Evolutionary conservation across 2,113 vertebrate genomes (phyloP).

Genomic region (Miniopterus natalensis): DNA sequence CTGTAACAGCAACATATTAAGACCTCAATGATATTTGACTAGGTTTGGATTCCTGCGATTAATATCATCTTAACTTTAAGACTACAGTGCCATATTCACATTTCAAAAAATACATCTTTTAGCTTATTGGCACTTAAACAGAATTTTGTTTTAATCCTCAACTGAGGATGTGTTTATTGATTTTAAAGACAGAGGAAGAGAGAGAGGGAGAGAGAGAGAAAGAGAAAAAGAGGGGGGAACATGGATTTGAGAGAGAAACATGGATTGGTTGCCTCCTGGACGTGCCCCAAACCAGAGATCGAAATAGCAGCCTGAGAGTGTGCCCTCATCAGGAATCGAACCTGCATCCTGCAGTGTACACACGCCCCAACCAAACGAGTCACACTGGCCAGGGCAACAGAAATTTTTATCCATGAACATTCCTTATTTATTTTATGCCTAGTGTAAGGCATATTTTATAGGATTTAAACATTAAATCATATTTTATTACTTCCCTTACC

Average conservation of each 20-base stretch:
- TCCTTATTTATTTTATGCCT: conserved; percentile 54
- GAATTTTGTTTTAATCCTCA: conserved; percentile 3
- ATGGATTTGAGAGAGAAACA: not conserved
- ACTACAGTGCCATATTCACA: conserved; percentile 44
- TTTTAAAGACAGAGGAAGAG: not conserved
- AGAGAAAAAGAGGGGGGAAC: not conserved
- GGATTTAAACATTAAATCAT: conserved; percentile 17
- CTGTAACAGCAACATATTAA: not conserved
- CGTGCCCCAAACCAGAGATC: not conserved
- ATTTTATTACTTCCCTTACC: conserved; percentile 4
- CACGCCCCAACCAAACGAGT: not conserved
- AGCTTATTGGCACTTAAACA: conserved; percentile 47
- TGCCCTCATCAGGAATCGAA: too few relatives aligned
- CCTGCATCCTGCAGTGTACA: not conserved
- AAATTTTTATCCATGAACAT: conserved; percentile 18
- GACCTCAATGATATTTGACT: not conserved
- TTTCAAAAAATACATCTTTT: conserved; percentile 59
- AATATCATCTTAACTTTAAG: conserved; percentile 34
- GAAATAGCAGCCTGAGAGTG: fast-evolving
- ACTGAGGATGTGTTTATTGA: not conserved
- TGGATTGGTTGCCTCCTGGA: not conserved
- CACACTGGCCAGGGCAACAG: not conserved
- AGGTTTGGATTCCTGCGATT: conserved; percentile 26
- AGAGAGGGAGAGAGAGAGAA: too few relatives aligned
- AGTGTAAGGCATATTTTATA: conserved; percentile 51